A percentile compares a stretch with the other conserved stretches of the same genome.
Evolutionary conservation across 2,113 vertebrate species (phyloP).

Genomic region (Equus przewalskii): DNA sequence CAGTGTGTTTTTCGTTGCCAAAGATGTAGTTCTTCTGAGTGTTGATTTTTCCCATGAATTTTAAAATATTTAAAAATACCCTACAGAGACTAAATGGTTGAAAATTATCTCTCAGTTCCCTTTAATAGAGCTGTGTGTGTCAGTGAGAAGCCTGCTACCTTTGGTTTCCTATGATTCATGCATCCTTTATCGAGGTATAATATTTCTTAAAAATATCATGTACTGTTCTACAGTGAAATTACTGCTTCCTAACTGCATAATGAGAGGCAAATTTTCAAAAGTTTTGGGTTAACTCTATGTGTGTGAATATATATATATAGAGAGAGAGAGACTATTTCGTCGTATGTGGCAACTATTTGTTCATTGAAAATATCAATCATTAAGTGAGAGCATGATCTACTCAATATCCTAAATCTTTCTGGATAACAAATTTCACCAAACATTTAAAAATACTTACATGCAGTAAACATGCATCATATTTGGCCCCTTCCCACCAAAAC

Average conservation of each 20-base stretch:
- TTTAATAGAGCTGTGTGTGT: slow-evolving; percentile 16
- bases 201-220: background rate
- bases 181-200: background rate
- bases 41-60: slow-evolving; percentile 78
- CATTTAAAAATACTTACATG: background rate
- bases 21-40: slow-evolving; percentile 73
- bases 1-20: slow-evolving; percentile 70
- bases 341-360: background rate
- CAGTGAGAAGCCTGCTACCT: slow-evolving; percentile 15
- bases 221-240: background rate
- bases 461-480: background rate
- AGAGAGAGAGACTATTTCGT: background rate
- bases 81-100: slow-evolving; percentile 49
- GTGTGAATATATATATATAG: too few species aligned
- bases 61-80: slow-evolving; percentile 78
- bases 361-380: background rate
- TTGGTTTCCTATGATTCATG: background rate
- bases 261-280: background rate
- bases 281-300: background rate
- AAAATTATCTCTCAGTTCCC: slow-evolving; percentile 61
- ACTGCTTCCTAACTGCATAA: background rate
- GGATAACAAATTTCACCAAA: background rate
- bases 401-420: background rate
- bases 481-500: background rate
- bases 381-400: background rate